These are phyloP conservation scores for Metaphire vulgaris DNA, from an alignment of 1,140 invertebrate genomes.

Conservation along the genomic window DNA sequence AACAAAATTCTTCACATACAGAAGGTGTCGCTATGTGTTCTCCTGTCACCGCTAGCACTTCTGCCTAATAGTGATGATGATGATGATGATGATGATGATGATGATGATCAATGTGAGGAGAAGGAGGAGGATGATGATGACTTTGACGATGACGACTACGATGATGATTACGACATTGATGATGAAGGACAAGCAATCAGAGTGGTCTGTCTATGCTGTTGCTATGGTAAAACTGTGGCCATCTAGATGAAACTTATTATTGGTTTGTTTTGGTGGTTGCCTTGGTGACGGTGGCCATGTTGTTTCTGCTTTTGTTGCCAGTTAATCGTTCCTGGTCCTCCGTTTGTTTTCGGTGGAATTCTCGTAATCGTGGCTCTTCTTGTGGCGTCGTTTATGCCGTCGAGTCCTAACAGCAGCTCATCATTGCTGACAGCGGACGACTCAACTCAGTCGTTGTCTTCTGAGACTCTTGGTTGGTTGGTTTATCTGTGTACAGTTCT, in stretches of 20 bases:
- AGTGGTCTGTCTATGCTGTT: too few species aligned
- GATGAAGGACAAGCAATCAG: too few species aligned
- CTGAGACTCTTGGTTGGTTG: not conserved
- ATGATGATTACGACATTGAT: not conserved
- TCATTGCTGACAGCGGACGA: not conserved
- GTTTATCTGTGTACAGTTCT: too few species aligned
- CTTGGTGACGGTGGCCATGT: too few species aligned
- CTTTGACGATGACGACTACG: not conserved
- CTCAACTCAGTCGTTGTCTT: not conserved
- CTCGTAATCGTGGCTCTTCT: slow-evolving; percentile 89
- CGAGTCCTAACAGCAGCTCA: not conserved
- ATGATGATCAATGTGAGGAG: not conserved
- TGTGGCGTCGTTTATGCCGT: slow-evolving; percentile 84
- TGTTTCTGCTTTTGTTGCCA: slow-evolving; percentile 43
- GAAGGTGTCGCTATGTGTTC: not conserved
- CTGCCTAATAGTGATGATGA: not conserved
- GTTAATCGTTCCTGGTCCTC: slow-evolving; percentile 90
- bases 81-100: not conserved
- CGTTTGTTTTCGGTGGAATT: slow-evolving; percentile 97
- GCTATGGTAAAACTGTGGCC: too few species aligned
- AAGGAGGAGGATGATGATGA: not conserved
- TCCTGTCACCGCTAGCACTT: not conserved
- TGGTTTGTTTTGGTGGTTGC: too few species aligned
- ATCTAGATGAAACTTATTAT: too few species aligned
- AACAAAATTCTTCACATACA: not conserved